These are phyloP conservation scores for Drosophila repleta DNA, from an alignment of 1,140 invertebrate species.

Conservation along the genomic window DNA sequence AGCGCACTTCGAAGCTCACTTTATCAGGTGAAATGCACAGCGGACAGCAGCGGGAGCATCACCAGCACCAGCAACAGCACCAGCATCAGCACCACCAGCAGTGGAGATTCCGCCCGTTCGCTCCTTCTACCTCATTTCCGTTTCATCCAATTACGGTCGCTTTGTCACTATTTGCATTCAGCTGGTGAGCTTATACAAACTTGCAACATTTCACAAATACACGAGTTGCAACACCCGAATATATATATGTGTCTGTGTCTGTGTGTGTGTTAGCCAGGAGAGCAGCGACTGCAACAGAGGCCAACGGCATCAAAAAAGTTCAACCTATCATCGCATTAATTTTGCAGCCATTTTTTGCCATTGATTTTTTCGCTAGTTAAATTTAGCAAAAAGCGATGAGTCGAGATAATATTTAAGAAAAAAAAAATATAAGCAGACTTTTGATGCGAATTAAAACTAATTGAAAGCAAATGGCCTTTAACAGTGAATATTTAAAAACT, in stretches of 20 bases:
- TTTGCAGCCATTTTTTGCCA: background rate
- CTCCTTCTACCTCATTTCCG: slow-evolving; percentile 54
- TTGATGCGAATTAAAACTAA: too few species aligned
- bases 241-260: background rate
- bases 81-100: background rate
- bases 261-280: background rate
- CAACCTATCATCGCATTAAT: background rate
- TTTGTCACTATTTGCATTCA: slow-evolving; percentile 59
- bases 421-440: too few species aligned
- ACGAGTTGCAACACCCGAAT: background rate
- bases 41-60: slow-evolving; percentile 7
- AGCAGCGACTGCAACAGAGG: slow-evolving; percentile 10
- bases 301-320: slow-evolving; percentile 24
- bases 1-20: slow-evolving; percentile 54
- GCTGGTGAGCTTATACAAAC: slow-evolving; percentile 43
- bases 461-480: too few species aligned
- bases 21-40: slow-evolving; percentile 29
- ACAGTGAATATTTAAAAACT: too few species aligned
- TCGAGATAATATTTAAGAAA: too few species aligned
- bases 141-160: slow-evolving; percentile 52
- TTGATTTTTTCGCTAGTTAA: too few species aligned
- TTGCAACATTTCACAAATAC: slow-evolving; percentile 13
- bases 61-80: too few species aligned
- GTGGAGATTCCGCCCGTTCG: background rate
- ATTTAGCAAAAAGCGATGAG: too few species aligned